phyloP scores from a whole-genome alignment of 2,113 vertebrate genomes.

The Tringa solitaria region DNA sequence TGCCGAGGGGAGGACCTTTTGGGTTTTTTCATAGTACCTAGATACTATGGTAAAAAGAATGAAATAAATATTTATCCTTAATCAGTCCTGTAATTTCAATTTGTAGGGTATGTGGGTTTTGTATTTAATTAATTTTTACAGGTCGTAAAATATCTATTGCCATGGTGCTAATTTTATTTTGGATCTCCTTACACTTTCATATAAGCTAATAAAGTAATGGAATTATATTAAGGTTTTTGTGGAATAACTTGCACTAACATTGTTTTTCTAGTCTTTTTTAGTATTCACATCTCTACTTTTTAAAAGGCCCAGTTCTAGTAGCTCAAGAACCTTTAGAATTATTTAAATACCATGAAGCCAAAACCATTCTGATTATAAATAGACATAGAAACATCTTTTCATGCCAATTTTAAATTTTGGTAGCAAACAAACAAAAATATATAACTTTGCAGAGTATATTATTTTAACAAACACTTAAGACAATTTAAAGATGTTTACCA shows the following conservation, averaged over 20 bases:
- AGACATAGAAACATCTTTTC: not conserved
- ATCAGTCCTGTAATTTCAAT: not conserved
- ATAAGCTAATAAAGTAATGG: not conserved
- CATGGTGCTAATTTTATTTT: not conserved
- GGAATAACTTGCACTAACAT: not conserved
- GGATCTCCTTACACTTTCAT: not conserved
- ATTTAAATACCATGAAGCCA: not conserved
- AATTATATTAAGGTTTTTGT: not conserved
- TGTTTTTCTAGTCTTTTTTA: not conserved
- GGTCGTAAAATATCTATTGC: not conserved
- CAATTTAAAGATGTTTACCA: not conserved
- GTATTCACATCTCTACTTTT: not conserved
- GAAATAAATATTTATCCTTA: not conserved
- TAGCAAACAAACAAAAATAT: not conserved
- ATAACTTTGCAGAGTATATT: not conserved
- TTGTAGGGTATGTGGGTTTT: not conserved
- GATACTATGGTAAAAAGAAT: not conserved
- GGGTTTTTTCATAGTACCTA: fast-evolving
- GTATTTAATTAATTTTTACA: not conserved
- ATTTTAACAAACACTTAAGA: not conserved
- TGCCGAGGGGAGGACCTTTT: not conserved
- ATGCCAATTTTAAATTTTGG: not conserved
- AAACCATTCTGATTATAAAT: not conserved
- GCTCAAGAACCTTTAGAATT: not conserved
- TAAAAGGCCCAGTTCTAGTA: not conserved